These are phyloP conservation scores for Paradisaea rubra DNA, from an alignment of 2,113 vertebrate species.

Conservation along the genomic window DNA sequence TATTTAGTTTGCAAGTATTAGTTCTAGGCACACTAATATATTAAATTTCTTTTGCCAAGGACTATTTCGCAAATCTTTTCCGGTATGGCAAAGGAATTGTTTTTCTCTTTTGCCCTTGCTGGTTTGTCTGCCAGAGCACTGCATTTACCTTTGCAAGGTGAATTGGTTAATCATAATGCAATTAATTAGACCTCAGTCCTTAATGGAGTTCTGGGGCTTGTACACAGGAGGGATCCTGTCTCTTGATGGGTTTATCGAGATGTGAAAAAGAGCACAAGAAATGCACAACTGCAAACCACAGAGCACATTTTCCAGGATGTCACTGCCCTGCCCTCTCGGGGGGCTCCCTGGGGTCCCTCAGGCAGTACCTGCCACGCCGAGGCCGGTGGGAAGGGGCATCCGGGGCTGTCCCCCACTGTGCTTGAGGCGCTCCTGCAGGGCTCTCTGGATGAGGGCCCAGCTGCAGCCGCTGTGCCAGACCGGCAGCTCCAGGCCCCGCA, in stretches of 20 bases:
- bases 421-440: slow-evolving; percentile 74
- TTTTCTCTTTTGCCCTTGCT: not conserved
- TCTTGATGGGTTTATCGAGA: rapidly evolving
- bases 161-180: not conserved
- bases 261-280: not conserved
- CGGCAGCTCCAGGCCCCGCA: slow-evolving; percentile 75
- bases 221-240: not conserved
- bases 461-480: slow-evolving; percentile 74
- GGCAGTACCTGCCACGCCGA: slow-evolving; percentile 69
- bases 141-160: not conserved
- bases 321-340: rapidly evolving
- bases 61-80: not conserved
- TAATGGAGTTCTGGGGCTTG: not conserved
- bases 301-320: rapidly evolving
- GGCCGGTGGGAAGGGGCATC: slow-evolving; percentile 76
- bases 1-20: not conserved
- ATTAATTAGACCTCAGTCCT: not conserved
- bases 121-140: not conserved
- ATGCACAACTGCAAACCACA: rapidly evolving
- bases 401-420: slow-evolving; percentile 73
- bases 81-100: not conserved
- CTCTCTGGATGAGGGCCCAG: slow-evolving; percentile 71
- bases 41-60: not conserved
- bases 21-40: not conserved
- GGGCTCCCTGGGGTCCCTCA: rapidly evolving